Evolutionary conservation across 1,140 invertebrate genomes (phyloP).

Genomic region (Neodiprion virginianus): DNA sequence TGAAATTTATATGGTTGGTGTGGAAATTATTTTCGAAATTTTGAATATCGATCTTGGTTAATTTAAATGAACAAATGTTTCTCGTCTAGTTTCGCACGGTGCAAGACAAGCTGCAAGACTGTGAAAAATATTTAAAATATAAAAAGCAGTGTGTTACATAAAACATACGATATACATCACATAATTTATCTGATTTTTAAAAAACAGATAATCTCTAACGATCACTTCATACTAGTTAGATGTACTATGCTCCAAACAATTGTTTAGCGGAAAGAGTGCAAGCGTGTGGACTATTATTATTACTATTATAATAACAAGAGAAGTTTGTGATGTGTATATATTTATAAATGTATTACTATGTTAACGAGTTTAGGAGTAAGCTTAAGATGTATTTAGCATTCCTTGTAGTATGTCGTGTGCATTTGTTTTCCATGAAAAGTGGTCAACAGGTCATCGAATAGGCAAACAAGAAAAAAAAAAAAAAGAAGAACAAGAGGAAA

Average conservation of each 20-base stretch:
- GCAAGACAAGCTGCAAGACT: too few species aligned
- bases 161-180: background rate
- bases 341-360: background rate
- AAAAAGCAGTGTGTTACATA: too few species aligned
- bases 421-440: background rate
- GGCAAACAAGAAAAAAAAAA: background rate
- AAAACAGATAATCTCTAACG: background rate
- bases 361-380: background rate
- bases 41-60: too few species aligned
- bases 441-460: background rate
- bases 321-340: background rate
- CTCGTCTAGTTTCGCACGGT: too few species aligned
- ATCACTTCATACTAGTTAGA: slow-evolving; percentile 39
- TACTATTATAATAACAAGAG: background rate
- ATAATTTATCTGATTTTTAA: background rate
- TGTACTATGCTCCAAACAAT: background rate
- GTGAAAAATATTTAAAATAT: too few species aligned
- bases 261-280: background rate
- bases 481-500: slow-evolving; percentile 14
- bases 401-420: background rate
- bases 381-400: background rate
- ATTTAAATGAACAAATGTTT: too few species aligned
- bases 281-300: slow-evolving; percentile 21
- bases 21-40: too few species aligned
- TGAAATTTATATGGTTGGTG: too few species aligned